A percentile compares a stretch with the other conserved stretches of the same genome.
Conservation (phyloP, 2,113 vertebrate species). For the Oreamnos americanus region DNA sequence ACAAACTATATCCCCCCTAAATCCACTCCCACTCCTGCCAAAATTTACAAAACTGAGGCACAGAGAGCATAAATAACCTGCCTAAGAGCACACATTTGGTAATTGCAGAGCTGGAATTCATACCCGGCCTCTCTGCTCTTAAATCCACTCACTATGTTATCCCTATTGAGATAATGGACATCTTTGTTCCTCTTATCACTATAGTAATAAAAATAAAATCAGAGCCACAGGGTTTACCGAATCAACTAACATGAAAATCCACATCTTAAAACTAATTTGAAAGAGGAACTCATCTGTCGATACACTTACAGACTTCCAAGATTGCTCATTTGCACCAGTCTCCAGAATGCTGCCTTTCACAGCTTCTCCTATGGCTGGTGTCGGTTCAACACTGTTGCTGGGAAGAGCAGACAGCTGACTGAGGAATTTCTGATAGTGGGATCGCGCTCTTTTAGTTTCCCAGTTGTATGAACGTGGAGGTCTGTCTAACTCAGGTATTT, state of each 20-base stretch:
- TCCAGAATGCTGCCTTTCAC: slow-evolving; percentile 45
- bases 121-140: background rate
- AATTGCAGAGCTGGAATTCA: background rate
- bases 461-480: slow-evolving; percentile 23
- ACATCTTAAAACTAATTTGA: background rate
- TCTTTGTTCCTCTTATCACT: background rate
- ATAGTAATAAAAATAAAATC: background rate
- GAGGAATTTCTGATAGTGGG: slow-evolving; percentile 55
- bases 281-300: background rate
- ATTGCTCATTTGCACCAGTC: slow-evolving; percentile 45
- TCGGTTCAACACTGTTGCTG: slow-evolving; percentile 29
- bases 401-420: slow-evolving; percentile 49
- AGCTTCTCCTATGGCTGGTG: slow-evolving; percentile 43
- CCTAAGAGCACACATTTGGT: background rate
- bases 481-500: slow-evolving; percentile 23
- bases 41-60: slow-evolving; percentile 17
- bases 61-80: background rate
- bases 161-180: background rate
- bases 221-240: background rate
- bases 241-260: background rate
- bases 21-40: background rate
- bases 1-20: background rate
- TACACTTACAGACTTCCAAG: slow-evolving; percentile 64
- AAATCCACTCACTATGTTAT: background rate
- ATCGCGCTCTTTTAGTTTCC: slow-evolving; percentile 28